Conservation (phyloP, 2,797 vertebrate genomes). For the Parauchenoglanis punctatus region DNA sequence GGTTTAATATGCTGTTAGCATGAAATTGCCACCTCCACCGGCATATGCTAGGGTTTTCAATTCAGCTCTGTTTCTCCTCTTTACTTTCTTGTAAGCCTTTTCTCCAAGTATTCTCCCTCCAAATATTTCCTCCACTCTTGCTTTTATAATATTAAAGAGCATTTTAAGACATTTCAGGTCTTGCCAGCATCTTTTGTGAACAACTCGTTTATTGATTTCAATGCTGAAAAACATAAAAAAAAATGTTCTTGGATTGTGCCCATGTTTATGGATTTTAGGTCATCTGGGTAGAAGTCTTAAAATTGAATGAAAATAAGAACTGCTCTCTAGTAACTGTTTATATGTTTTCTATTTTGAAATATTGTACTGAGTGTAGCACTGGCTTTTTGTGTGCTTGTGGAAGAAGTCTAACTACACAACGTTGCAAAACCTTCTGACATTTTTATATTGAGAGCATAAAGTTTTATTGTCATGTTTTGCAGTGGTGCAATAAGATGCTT, state of each 20-base stretch:
- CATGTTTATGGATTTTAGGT: background rate
- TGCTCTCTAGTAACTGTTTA: background rate
- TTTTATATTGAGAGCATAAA: slow-evolving; percentile 11
- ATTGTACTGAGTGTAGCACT: background rate
- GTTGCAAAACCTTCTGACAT: background rate
- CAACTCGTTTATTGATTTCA: background rate
- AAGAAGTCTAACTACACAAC: background rate
- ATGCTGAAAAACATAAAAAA: background rate
- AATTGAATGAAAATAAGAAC: background rate
- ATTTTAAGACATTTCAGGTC: background rate
- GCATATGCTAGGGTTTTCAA: background rate
- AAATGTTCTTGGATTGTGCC: slow-evolving; percentile 9
- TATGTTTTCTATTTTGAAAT: background rate
- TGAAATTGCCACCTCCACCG: background rate
- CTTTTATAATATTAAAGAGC: background rate
- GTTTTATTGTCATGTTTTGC: slow-evolving; percentile 16
- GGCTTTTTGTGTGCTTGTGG: slow-evolving; percentile 16
- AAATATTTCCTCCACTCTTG: background rate
- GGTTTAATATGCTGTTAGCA: background rate
- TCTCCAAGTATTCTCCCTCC: background rate
- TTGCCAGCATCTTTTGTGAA: background rate
- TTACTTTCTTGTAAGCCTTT: background rate
- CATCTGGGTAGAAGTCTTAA: background rate
- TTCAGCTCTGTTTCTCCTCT: background rate
- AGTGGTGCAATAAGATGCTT: slow-evolving; percentile 4